Conservation (phyloP, 2,797 vertebrate species). For the Catostomus latipinnis region DNA sequence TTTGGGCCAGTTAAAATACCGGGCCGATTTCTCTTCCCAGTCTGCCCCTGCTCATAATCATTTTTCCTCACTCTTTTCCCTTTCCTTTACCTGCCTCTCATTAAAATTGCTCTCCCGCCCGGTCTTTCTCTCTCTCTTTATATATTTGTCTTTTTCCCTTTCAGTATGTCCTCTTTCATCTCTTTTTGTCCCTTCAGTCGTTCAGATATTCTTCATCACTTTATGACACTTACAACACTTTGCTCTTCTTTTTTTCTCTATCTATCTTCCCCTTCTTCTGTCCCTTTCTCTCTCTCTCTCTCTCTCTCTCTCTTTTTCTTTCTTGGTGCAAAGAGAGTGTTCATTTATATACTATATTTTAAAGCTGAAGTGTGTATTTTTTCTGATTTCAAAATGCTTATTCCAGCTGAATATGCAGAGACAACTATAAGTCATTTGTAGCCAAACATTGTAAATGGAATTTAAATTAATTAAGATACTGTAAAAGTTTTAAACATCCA, state of each 20-base stretch:
- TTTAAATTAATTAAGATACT: too few relatives aligned
- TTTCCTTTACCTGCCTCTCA: neutral
- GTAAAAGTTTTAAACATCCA: too few relatives aligned
- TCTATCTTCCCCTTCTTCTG: neutral
- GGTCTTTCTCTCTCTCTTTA: neutral
- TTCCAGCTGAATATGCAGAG: too few relatives aligned
- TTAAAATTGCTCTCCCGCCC: neutral
- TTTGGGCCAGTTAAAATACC: too few relatives aligned
- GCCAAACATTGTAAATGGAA: too few relatives aligned
- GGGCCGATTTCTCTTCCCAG: too few relatives aligned
- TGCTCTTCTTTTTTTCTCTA: neutral
- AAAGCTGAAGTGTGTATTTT: too few relatives aligned
- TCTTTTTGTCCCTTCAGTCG: neutral
- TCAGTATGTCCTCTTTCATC: neutral
- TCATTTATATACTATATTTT: neutral
- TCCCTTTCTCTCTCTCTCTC: neutral
- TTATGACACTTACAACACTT: constrained; percentile 12
- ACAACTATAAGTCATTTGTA: too few relatives aligned
- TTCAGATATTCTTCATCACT: constrained; percentile 11
- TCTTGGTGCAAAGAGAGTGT: neutral
- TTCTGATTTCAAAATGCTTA: too few relatives aligned
- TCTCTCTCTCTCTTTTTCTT: neutral
- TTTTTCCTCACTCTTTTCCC: neutral
- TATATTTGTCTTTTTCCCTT: constrained; percentile 1
- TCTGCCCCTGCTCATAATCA: too few relatives aligned